Conservation (phyloP, 2,888 invertebrate species). For the Drosophila prolongata region DNA sequence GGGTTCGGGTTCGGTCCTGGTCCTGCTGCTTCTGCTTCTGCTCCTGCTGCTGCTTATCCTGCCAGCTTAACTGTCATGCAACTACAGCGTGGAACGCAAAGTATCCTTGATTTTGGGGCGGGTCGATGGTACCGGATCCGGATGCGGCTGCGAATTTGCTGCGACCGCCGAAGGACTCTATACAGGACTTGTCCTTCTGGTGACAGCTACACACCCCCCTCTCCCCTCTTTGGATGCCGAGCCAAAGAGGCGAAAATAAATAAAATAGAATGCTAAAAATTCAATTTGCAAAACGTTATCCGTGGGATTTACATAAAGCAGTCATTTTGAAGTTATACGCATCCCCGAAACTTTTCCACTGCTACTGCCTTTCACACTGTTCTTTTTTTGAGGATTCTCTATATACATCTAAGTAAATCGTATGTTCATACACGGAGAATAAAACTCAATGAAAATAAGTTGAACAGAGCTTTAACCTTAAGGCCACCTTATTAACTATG, state of each 20-base stretch:
- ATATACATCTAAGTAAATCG: constrained; percentile 20
- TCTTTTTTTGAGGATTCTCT: constrained; percentile 16
- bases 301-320: constrained; percentile 83
- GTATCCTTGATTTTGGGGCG: constrained; percentile 64
- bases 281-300: constrained; percentile 83
- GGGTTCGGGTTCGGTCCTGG: constrained; percentile 22
- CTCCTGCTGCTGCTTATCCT: constrained; percentile 61
- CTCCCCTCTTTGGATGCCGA: constrained; percentile 4
- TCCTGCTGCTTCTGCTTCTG: constrained; percentile 2
- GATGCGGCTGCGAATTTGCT: constrained; percentile 38
- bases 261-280: constrained; percentile 82
- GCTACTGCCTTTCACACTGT: constrained; percentile 27
- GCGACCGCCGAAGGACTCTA: constrained; percentile 39
- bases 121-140: constrained; percentile 38
- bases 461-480: too few relatives aligned
- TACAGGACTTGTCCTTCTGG: constrained; percentile 45
- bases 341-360: constrained; percentile 46
- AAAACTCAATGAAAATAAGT: neutral
- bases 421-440: constrained; percentile 7
- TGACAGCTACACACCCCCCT: constrained; percentile 30
- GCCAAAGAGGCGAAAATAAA: constrained; percentile 74
- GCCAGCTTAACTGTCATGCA: constrained; percentile 77
- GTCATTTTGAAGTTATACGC: constrained; percentile 83
- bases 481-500: too few relatives aligned
- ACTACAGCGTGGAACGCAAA: constrained; percentile 64